Percentiles rank a stretch among this genome's conserved stretches.
phyloP scores from a whole-genome alignment of 2,797 vertebrate species.

The Dendrocincla tyrannina region DNA sequence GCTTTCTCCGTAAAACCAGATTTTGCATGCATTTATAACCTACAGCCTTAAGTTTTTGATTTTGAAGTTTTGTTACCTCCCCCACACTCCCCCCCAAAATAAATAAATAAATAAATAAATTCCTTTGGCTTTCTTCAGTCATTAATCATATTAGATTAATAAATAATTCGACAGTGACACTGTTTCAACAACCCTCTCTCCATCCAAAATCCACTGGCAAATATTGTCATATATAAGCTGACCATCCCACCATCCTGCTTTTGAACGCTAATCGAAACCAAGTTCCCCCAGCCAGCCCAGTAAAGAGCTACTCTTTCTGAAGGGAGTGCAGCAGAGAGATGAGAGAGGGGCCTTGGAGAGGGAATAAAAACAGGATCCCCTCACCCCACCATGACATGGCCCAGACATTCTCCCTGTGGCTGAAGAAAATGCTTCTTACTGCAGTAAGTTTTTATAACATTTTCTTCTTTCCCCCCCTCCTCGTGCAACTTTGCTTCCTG shows the following conservation, averaged over 20 bases:
- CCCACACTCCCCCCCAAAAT: rapidly evolving
- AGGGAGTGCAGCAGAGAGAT: not conserved
- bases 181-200: conserved; percentile 21
- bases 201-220: conserved; percentile 32
- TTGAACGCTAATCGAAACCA: not conserved
- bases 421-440: conserved; percentile 38
- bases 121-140: not conserved
- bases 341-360: conserved; percentile 32
- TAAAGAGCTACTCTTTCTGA: not conserved
- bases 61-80: not conserved
- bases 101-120: not conserved
- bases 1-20: not conserved
- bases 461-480: not conserved
- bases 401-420: conserved; percentile 42
- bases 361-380: conserved; percentile 46
- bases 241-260: not conserved
- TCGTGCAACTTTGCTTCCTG: conserved; percentile 46
- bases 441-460: conserved; percentile 46
- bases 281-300: not conserved
- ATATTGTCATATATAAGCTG: not conserved
- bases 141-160: conserved; percentile 13
- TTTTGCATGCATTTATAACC: not conserved
- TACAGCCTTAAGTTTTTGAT: not conserved
- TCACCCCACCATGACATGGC: conserved; percentile 26
- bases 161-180: not conserved